phyloP scores from a whole-genome alignment of 2,888 invertebrate species.

The Cosmia pyralina region DNA sequence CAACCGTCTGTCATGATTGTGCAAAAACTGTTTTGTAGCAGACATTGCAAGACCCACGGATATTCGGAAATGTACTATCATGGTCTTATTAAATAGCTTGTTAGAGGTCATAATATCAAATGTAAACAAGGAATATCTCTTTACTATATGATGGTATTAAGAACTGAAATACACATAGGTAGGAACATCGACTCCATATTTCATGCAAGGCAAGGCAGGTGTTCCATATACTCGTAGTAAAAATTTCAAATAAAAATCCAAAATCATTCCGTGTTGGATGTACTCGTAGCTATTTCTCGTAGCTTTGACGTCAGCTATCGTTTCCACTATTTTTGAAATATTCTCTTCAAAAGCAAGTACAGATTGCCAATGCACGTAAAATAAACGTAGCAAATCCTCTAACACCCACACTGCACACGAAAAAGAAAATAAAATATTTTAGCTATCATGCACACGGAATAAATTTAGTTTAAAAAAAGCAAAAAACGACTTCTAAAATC shows the following conservation, averaged over 20 bases:
- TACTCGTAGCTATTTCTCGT: neutral
- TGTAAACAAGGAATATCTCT: too few relatives aligned
- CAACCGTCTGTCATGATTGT: neutral
- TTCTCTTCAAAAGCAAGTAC: slow-evolving; percentile 22
- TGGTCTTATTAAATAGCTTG: neutral
- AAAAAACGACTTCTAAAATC: too few relatives aligned
- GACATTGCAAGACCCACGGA: neutral
- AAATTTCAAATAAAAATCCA: neutral
- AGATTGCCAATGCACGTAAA: slow-evolving; percentile 55
- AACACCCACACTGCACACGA: slow-evolving; percentile 38
- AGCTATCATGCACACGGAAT: slow-evolving; percentile 4
- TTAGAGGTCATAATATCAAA: neutral
- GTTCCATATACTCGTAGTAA: neutral
- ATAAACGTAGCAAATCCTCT: slow-evolving; percentile 45
- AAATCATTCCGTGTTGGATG: slow-evolving; percentile 16
- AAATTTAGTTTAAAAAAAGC: neutral
- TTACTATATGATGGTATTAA: too few relatives aligned
- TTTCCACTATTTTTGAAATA: slow-evolving; percentile 49
- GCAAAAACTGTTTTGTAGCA: neutral
- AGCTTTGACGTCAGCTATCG: slow-evolving; percentile 34
- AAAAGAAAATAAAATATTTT: slow-evolving; percentile 35
- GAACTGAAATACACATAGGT: neutral
- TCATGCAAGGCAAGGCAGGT: neutral
- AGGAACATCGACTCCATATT: neutral
- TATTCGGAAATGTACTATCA: neutral